Percentiles rank a stretch among this genome's conserved stretches.
Conservation (phyloP, 2,797 vertebrate genomes). For the Sylvilagus floridanus region DNA sequence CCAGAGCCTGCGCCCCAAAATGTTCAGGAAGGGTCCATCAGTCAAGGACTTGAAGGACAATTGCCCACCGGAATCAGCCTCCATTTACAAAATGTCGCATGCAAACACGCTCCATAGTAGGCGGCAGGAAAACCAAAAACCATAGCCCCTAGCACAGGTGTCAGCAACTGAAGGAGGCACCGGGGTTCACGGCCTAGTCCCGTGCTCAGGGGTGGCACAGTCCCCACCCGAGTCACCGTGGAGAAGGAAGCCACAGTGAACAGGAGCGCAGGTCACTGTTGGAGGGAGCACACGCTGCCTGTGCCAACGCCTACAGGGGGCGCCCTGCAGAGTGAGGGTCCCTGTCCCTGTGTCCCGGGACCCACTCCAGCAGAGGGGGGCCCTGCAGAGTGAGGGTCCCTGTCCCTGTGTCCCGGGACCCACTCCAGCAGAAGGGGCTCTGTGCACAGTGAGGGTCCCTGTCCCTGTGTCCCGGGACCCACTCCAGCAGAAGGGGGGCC, state of each 20-base stretch:
- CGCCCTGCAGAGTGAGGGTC: background rate
- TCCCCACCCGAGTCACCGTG: too few relatives aligned
- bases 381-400: too few relatives aligned
- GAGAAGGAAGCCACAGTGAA: background rate
- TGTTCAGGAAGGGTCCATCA: constrained; percentile 23
- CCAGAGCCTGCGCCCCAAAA: background rate
- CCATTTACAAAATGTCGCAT: background rate
- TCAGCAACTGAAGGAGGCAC: too few relatives aligned
- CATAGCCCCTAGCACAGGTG: too few relatives aligned
- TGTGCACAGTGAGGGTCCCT: too few relatives aligned
- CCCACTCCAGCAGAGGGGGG: too few relatives aligned
- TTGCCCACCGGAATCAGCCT: background rate
- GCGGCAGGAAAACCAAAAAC: too few relatives aligned
- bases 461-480: background rate
- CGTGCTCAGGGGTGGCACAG: rapidly evolving
- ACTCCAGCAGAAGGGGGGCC: too few relatives aligned
- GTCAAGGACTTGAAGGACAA: constrained; percentile 42
- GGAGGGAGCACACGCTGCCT: background rate
- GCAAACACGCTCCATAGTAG: background rate
- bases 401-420: background rate
- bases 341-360: background rate
- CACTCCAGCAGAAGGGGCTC: rapidly evolving
- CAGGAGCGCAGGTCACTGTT: rapidly evolving
- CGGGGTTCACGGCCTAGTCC: background rate
- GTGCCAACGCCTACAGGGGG: too few relatives aligned